phyloP scores from a whole-genome alignment of 1,140 invertebrate species.

The Bombus haemorrhoidalis region DNA sequence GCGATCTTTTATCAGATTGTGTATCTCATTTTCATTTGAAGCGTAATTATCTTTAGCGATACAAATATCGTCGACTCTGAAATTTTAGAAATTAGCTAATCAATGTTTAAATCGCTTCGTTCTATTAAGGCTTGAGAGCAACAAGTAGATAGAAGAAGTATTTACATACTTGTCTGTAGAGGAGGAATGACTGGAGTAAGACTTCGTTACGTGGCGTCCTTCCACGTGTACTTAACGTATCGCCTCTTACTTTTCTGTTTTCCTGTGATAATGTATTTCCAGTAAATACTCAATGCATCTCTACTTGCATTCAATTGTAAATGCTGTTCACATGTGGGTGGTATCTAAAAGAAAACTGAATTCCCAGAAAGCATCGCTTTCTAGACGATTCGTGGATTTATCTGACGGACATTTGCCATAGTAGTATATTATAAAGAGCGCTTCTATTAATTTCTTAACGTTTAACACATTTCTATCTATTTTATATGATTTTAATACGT shows the following conservation, averaged over 20 bases:
- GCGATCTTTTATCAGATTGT: no score
- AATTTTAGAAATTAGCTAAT: not conserved
- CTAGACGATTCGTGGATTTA: not conserved
- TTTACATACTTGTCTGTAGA: not conserved
- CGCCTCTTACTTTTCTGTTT: conserved; percentile 18
- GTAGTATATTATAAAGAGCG: not conserved
- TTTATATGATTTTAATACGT: not conserved
- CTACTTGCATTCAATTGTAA: conserved; percentile 16
- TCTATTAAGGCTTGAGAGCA: not conserved
- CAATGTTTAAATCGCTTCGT: no score
- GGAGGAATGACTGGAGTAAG: not conserved
- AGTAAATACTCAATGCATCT: conserved; percentile 46
- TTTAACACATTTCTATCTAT: not conserved
- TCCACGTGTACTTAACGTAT: conserved; percentile 25
- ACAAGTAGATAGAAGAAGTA: not conserved
- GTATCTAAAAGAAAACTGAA: not conserved
- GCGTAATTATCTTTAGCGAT: no score
- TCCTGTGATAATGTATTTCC: conserved; percentile 38
- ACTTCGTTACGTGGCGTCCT: not conserved
- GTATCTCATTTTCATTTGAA: no score
- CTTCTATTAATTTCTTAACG: not conserved
- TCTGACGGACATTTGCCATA: not conserved
- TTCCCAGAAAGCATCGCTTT: not conserved
- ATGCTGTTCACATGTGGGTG: not conserved
- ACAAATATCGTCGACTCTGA: no score